Evolutionary conservation across 2,113 vertebrate species (phyloP), one percentile per base, ranked within the genome.

Genomic region (Peromyscus maniculatus): DNA sequence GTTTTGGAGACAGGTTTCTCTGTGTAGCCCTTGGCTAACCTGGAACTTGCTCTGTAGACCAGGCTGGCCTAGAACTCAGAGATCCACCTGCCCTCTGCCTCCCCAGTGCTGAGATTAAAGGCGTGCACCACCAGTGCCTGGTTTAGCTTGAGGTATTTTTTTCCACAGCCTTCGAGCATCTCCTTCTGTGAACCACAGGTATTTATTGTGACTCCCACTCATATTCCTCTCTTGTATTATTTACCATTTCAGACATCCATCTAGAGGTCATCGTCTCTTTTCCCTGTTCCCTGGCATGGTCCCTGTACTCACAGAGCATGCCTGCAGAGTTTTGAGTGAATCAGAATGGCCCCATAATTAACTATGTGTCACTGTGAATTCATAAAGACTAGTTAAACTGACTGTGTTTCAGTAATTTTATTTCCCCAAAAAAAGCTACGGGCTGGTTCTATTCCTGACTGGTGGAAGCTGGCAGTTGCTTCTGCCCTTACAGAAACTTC

Each of bases 301-400:
- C 24, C 15, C 72, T 59, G 69, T 78, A 13, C n/a, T 91, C 83
- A 46, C 5, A 82, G 84, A 93, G 52, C 26, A 26, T 22, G n/a
- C n/a, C 83, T 43, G 19, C 55, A 43, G 87, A 59, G 57, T 91
- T 93, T 46, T 13, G 7, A 89, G 64, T 87, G 62, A 80, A 84
- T 71, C n/a, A 91, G 69, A 84, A 67, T 59, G 36, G 64, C 36
- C 66, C 87, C 31, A 55, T 66, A 46, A 43, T 83, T 72, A 84
- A 80, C 87, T 72, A 24, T 55, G 28, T 26, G 77, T 94, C 64
- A 88, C 75, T 55, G 21, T 75, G 64, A 94, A 43, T 66, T 93
- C 92, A 93, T 55, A 89, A 91, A 95, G 82, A 67, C 46, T 78
- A 71, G 24, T 43, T 92, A 78, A 87, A 78, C 55, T 86, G 80